Conservation (phyloP, 2,888 invertebrate species). For the Dynastes hyllus region DNA sequence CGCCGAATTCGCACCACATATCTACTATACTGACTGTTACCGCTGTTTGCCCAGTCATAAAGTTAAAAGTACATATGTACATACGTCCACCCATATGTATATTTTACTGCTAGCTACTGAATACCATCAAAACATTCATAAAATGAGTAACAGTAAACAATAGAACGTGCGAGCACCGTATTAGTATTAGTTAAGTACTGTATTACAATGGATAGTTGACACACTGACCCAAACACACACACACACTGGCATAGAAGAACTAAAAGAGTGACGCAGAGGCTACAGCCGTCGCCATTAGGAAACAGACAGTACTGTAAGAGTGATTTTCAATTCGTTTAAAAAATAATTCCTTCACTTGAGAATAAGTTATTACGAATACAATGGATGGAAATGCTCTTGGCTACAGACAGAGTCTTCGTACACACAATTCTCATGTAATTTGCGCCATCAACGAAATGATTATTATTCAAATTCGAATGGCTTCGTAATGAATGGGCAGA, state of each 20-base stretch:
- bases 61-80: no score
- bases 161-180: slow-evolving; percentile 45
- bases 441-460: neutral
- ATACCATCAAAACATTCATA: slow-evolving; percentile 13
- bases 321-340: neutral
- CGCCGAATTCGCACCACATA: no score
- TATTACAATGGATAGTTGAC: slow-evolving; percentile 58
- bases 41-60: no score
- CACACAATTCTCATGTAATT: neutral
- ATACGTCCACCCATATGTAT: no score
- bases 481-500: no score
- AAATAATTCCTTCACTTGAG: neutral
- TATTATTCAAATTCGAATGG: neutral
- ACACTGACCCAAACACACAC: slow-evolving; percentile 61
- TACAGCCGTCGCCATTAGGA: slow-evolving; percentile 12
- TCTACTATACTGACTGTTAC: no score
- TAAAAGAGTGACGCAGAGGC: slow-evolving; percentile 3
- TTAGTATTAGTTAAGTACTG: slow-evolving; percentile 46
- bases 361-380: no score
- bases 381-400: no score
- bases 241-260: slow-evolving; percentile 38
- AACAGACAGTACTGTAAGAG: slow-evolving; percentile 32
- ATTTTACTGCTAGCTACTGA: neutral
- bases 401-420: no score
- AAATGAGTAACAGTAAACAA: slow-evolving; percentile 53